phyloP scores from a whole-genome alignment of 2,113 vertebrate species.

The Meles meles region DNA sequence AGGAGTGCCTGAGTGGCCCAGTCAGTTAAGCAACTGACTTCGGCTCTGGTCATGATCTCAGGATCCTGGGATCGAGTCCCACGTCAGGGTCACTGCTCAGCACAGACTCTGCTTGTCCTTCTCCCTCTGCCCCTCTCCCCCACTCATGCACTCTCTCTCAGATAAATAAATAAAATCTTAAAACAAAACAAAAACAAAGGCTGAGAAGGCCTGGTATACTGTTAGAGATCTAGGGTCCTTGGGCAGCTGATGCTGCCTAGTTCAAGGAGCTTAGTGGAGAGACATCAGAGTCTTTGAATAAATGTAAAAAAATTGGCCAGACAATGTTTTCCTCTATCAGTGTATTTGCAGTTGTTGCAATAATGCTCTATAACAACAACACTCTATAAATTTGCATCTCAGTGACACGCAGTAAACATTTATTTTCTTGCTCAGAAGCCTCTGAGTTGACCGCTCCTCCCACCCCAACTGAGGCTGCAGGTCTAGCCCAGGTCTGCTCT shows the following conservation, averaged over 20 bases:
- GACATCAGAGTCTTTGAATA: neutral
- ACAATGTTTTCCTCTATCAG: neutral
- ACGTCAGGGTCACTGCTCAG: neutral
- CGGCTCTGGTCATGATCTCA: neutral
- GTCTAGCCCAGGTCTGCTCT: neutral
- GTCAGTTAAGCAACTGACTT: neutral
- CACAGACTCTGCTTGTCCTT: neutral
- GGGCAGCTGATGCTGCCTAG: neutral
- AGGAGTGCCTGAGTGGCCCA: neutral
- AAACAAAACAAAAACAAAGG: neutral
- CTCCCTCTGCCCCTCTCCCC: neutral
- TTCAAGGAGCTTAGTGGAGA: neutral
- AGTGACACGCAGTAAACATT: neutral
- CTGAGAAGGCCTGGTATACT: neutral
- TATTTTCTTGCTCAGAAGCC: neutral
- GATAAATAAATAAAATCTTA: neutral
- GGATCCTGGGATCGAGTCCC: neutral
- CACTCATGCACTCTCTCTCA: neutral
- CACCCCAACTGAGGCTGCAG: neutral
- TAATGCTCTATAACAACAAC: neutral
- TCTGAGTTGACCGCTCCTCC: neutral
- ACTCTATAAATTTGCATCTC: neutral
- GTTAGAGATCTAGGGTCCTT: neutral
- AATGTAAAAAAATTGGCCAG: neutral
- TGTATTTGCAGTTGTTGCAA: neutral